Evolutionary conservation across 1,140 invertebrate species (phyloP), one percentile per base, ranked within the genome.

Genomic region (Piezodorus guildinii): DNA sequence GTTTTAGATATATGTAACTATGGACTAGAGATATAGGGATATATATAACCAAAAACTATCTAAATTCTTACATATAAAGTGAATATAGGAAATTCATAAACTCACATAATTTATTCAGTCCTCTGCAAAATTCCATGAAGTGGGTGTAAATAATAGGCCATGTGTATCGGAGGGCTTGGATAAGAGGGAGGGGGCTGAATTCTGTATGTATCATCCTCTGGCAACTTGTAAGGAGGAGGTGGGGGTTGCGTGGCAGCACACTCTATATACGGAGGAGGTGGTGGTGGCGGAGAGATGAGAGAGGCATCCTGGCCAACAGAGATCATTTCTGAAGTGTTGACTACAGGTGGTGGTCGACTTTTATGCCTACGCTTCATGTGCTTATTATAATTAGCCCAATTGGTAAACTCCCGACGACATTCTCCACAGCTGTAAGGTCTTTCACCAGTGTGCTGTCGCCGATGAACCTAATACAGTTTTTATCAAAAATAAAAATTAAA

Each of bases 381-480:
- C 68, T 87, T 87, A 69, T 86, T 85, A 66, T 84, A 87, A 74
- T 87, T 87, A 9, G 85, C 81, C 83, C 84, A 86, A 73, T 86
- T 86, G 2, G 84, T 86, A 66, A 87, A 87, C 69, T 85, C 83
- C 72, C 85, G 81, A 65, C 83, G 80, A 66, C 82, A 83, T 64
- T 78, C 75, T 30, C 77, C 68, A 72, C 79, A 83, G 0, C 77
- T 76, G 69, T 82, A 82, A 0, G 80, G 80, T 59, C 77, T 71
- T 66, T 81, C 80, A 9, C 80, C 81, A 0, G 81, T 81, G 66
- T 83, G 80, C 16, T 84, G 83, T 30, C 84, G 72, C 52, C 82
- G 72, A 72, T 87, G 85, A 19, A 80, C 82, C 71, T 80, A 66
- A 25, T 66, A 2, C 15, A 3, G 45, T 46, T 46, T 46, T 46